phyloP scores from a whole-genome alignment of 2,113 vertebrate genomes.

The Crocuta crocuta region DNA sequence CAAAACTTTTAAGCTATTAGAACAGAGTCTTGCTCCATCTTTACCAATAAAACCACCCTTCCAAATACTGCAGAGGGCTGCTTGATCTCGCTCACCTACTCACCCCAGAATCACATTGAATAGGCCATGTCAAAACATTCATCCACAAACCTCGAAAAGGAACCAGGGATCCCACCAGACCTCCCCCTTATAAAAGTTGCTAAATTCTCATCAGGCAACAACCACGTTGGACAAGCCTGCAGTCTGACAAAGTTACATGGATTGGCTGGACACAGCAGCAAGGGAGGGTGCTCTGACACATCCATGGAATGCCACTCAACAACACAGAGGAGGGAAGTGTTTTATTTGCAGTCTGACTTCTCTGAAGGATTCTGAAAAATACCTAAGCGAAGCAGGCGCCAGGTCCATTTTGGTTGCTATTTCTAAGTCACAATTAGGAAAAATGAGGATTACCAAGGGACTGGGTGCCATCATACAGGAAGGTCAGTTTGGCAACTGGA shows the following conservation, averaged over 20 bases:
- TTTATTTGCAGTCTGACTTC: not conserved
- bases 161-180: not conserved
- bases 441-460: not conserved
- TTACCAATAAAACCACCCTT: not conserved
- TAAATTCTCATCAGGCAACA: not conserved
- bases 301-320: accelerated
- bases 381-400: not conserved
- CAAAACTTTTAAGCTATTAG: not conserved
- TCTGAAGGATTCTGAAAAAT: not conserved
- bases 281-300: not conserved
- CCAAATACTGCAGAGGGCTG: not conserved
- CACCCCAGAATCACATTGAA: not conserved
- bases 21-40: not conserved
- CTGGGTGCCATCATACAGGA: not conserved
- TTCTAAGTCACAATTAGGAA: not conserved
- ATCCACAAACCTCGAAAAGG: not conserved
- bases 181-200: not conserved
- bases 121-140: not conserved
- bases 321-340: not conserved
- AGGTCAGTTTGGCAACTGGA: not conserved
- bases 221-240: not conserved
- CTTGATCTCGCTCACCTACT: not conserved
- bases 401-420: not conserved
- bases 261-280: not conserved
- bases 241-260: not conserved